Base-by-base conservation (phyloP, 2,888 invertebrate species). In the Hydrotaea diabolus region DNA sequence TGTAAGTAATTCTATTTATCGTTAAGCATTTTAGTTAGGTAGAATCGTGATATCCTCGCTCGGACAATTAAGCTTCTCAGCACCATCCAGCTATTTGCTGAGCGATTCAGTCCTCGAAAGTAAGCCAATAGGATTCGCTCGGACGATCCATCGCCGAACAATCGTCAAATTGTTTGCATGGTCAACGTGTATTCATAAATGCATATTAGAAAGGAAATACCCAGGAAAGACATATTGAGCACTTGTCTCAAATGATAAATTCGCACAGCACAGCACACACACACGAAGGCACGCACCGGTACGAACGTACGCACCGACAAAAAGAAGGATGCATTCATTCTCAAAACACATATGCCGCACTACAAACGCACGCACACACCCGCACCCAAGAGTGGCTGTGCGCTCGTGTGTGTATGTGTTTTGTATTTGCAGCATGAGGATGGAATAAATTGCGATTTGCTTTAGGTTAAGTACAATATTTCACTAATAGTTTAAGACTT, bases 371-470 rank as follows among this genome's bases (percentile, higher is more conserved):
- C 31, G 31, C 7, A 31, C 7, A 7, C 31, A 31, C 7, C n/a
- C n/a, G n/a, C n/a, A n/a, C n/a, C n/a, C n/a, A n/a, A n/a, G n/a
- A n/a, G n/a, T n/a, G n/a, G n/a, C 31, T 31, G 2, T 31, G 31
- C 31, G 31, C 7, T 4, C 7, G 31, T 31, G 31, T 31, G 31
- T 49, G 26, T 72, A 21, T 31, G 31, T 31, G 31, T 31, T 2
- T 31, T 31, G 31, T 31, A 31, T 31, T 31, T 71, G 39, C 15
- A 36, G 43, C 15, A 49, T 4, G 55, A 75, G 21, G 49, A 19
- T 17, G 43, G 19, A 43, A 79, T 79, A 79, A 78, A 75, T 81
- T 81, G 78, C 74, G 79, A 85, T 77, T 85, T 81, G 76, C 84
- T 85, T 85, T 79, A 53, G 76, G 66, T 82, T 72, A 79, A 79